These are phyloP conservation scores for Heliothis subflexa DNA, from an alignment of 1,140 invertebrate species.

Conservation along the genomic window DNA sequence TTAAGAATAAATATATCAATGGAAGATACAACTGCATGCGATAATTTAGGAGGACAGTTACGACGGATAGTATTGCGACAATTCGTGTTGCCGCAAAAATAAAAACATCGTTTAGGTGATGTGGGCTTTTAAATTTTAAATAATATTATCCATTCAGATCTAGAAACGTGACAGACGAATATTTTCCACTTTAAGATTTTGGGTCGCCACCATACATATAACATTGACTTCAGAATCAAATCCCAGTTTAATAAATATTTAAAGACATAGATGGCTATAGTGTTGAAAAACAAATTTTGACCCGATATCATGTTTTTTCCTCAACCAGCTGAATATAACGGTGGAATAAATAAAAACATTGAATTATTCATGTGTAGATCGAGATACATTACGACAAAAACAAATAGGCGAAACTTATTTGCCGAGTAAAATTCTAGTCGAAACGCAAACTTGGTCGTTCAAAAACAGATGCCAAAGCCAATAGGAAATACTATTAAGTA, in stretches of 20 bases:
- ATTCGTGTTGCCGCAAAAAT: too few relatives aligned
- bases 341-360: slow-evolving; percentile 16
- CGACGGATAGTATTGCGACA: too few relatives aligned
- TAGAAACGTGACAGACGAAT: not conserved
- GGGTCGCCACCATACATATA: slow-evolving; percentile 39
- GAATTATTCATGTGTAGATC: slow-evolving; percentile 13
- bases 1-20: too few relatives aligned
- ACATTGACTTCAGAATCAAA: slow-evolving; percentile 46
- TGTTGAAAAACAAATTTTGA: slow-evolving; percentile 35
- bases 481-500: too few relatives aligned
- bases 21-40: too few relatives aligned
- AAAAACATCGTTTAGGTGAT: too few relatives aligned
- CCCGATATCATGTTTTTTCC: slow-evolving; percentile 34
- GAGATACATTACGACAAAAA: not conserved
- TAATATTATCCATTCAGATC: slow-evolving; percentile 26
- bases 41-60: too few relatives aligned
- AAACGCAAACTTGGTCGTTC: not conserved
- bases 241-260: slow-evolving; percentile 23
- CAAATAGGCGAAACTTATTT: not conserved
- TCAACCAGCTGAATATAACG: slow-evolving; percentile 18
- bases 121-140: too few relatives aligned
- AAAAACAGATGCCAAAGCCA: too few relatives aligned
- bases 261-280: slow-evolving; percentile 17
- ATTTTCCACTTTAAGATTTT: slow-evolving; percentile 13
- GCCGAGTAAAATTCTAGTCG: not conserved